Evolutionary conservation across 1,140 invertebrate species (phyloP), one percentile per base, ranked within the genome.

Genomic region (Drosophila seguyi): DNA sequence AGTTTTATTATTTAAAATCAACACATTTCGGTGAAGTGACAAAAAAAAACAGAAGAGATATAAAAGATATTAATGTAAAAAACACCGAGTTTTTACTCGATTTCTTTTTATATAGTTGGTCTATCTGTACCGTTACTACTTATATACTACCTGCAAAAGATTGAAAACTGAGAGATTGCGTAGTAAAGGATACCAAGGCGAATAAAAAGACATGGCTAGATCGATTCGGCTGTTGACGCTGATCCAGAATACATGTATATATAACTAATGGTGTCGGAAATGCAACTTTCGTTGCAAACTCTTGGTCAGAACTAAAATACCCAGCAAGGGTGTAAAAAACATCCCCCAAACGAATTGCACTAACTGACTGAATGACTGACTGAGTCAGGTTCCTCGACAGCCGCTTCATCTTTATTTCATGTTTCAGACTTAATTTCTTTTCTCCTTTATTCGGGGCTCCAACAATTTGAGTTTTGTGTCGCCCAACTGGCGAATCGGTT

Each of bases 371-470:
- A 69, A 48, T 68, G 59, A 47, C 41, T 55, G 38, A 69, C 62
- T 62, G 65, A 76, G 56, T 62, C 75, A 63, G 76, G 36, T 58
- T 47, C 66, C 71, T 79, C 58, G 76, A 78, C 84, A 87, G 80
- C 65, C 80, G 73, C 76, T 87, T 87, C 84, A 88, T 87, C 76
- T 84, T 87, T 87, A 88, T 87, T 88, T 87, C 84, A 87, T 88
- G 84, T 84, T 80, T 67, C 72, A 52, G 67, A 77, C 84, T 80
- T 87, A 69, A 76, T 77, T 88, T 88, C 65, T 63, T 73, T 81
- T 78, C 44, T 75, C 41, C 29, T 27, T 66, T 75, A 50, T 53
- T 39, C 29, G 25, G 20, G 27, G 6, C 13, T 22, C 22, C 20
- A 45, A 41, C 79, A 72, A 71, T 87, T 82, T 86, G 65, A 86